Conservation (phyloP, 2,888 invertebrate genomes). For the Lepidocyrtinus sp. region DNA sequence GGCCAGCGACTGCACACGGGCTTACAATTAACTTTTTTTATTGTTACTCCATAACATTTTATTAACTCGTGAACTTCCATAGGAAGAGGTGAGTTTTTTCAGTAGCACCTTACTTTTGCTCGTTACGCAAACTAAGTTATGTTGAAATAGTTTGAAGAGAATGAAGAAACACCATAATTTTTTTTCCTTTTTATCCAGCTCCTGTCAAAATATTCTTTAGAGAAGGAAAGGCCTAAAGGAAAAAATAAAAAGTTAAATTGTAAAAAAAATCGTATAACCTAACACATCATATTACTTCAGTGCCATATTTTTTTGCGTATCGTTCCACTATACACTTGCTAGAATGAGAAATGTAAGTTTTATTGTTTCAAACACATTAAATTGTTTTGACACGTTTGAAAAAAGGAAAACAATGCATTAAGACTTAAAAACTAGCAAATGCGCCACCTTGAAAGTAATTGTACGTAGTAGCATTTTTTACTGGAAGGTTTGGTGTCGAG, state of each 20-base stretch:
- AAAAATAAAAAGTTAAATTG: neutral
- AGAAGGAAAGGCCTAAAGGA: neutral
- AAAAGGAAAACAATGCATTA: neutral
- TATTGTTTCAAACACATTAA: neutral
- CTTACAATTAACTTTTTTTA: too few species aligned
- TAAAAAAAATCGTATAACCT: neutral
- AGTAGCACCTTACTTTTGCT: neutral
- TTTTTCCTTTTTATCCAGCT: neutral
- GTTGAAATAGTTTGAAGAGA: neutral
- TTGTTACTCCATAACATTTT: neutral
- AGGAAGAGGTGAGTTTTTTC: neutral
- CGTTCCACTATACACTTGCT: neutral
- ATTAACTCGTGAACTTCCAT: neutral
- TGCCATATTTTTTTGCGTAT: neutral
- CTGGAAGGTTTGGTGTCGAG: neutral
- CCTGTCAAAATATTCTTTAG: neutral
- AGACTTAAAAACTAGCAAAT: neutral
- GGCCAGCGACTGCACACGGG: too few species aligned
- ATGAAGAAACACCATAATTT: neutral
- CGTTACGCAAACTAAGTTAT: neutral
- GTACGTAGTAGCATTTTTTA: neutral
- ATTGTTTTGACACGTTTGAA: neutral
- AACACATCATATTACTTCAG: neutral
- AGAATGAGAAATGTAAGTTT: neutral
- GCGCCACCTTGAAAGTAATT: neutral